Base-by-base conservation (phyloP, 2,888 invertebrate species). In the Escarpia spicata region DNA sequence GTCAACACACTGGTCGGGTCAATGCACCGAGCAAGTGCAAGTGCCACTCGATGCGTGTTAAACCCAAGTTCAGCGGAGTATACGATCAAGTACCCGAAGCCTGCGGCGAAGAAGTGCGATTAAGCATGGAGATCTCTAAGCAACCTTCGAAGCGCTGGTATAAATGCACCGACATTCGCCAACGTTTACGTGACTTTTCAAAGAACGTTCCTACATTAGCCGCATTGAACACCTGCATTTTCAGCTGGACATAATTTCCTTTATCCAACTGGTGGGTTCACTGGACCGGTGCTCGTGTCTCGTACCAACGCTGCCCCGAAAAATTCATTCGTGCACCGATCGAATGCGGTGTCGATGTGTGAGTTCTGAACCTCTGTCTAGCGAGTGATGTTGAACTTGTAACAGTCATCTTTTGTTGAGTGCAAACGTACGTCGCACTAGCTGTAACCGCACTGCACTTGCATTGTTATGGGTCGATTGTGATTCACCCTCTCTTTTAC, bases 161-260 rank as follows among this genome's bases (percentile, higher is more conserved):
- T 75, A n/a, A 19, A 75, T 26, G 75, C 75, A 26, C 26, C 75
- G n/a, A 75, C 75, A n/a, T 26, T 75, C n/a, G 75, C 75, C 75
- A 75, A 75, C 26, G 75, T 6, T 26, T n/a, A 75, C 15, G 75
- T 26, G 75, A 26, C 75, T 75, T 75, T 75, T 75, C 75, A 75
- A 75, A 75, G 75, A 75, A 75, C 75, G 3, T 6, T 75, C 6
- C 75, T n/a, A 75, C 75, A 26, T 75, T 26, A 75, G 75, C 75
- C 75, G 75, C 75, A n/a, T 26, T 26, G 75, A 26, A 75, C 75
- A 75, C 75, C 75, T 75, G 26, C 75, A 75, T 75, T 75, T 75
- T 75, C 75, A 75, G 26, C 75, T 75, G 75, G 75, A 75, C 26
- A 75, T 75, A 75, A 75, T 75, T 75, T 75, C n/a, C n/a, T 75